Base-by-base conservation (phyloP, 2,888 invertebrate species). In the Clistopyga incitator region DNA sequence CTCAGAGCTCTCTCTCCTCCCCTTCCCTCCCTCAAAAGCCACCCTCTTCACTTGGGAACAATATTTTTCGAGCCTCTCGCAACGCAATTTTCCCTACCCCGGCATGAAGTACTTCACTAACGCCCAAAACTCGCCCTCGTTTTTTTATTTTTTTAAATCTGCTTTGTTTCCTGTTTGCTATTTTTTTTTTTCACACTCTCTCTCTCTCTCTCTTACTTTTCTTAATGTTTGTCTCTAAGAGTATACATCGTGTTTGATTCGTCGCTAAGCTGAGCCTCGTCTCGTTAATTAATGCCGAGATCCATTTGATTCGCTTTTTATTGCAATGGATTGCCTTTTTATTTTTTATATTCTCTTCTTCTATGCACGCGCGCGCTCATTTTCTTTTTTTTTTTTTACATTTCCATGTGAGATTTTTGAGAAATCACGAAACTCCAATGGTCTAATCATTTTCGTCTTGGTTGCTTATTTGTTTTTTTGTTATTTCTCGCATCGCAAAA, bases 281-380 rank as follows among this genome's bases (percentile, higher is more conserved):
- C 86, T 89, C 89, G 87, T 87, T 87, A 82, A 88, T 88, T 88
- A 87, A 71, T 54, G n/a, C 54, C 89, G 90, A 91, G 90, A 91
- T 90, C 89, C 89, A 85, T 92, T 92, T 92, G 91, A 91, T 92
- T 92, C 88, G 87, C 89, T 86, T 88, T 87, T 90, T 88, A 90
- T 90, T 90, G 90, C 89, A 89, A 88, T 84, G 88, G 83, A 82
- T 88, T 86, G 80, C 84, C 80, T 76, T 56, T 61, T 4, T 29
- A n/a, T 29, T 29, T 4, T 29, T 29, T 29, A 29, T 29, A 3
- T 29, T 29, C 80, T 38, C 23, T 81, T 38, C 23, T 75, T 42
- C 34, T 38, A 79, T 79, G 81, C 61, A 67, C 78, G n/a, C 25
- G 8, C 25, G 45, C 15, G 18, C 34, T 34, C 8, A 6, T 3